Base-by-base conservation (phyloP, 2,113 vertebrate species). In the Oncorhynchus nerka region DNA sequence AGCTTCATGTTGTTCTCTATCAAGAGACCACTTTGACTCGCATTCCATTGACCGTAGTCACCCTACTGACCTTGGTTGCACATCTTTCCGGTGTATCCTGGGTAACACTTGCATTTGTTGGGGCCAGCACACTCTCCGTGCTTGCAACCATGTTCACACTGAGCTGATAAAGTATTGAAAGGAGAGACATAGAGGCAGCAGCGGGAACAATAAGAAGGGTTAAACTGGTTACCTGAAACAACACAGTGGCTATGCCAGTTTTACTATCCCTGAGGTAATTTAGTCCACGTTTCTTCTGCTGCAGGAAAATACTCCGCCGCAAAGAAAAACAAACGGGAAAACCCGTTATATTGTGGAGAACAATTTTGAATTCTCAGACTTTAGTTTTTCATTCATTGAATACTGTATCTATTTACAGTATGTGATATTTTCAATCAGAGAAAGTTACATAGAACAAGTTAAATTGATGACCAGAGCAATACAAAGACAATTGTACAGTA, bases 101-200 rank as follows among this genome's bases (percentile, higher is more conserved):
- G 94, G 80, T 95, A 95, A 88, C 97, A 99, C 87, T 95, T 96
- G 89, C 97, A 99, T 91, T 95, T 97, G 86, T 96, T 97, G 67
- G 94, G 95, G 75, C 95, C 95, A 57, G 91, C 89, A 73, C 98
- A 99, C 77, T 99, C 95, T 1, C 97, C 97, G 0, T 97, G 94
- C 85, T 96, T 97, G 93, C 98, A 99, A 24, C 93, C 94, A 30
- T 93, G 94, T 79, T 95, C 93, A 85, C 97, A 99, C n/a, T 92
- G 84, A 84, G 97, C 98, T 99, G 93, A 77, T 76, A 85, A 90
- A 88, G 73, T 85, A 86, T 16, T 16, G 68, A 16, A 75, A 80
- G 68, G 68, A 74, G 81, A 73, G 73, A 68, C 3, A 68, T 5
- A 68, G 4, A 30, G 3, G 1, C 13, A 68, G 65, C 26, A 30